Base-by-base conservation (phyloP, 1,140 invertebrate genomes). In the Apis cerana region DNA sequence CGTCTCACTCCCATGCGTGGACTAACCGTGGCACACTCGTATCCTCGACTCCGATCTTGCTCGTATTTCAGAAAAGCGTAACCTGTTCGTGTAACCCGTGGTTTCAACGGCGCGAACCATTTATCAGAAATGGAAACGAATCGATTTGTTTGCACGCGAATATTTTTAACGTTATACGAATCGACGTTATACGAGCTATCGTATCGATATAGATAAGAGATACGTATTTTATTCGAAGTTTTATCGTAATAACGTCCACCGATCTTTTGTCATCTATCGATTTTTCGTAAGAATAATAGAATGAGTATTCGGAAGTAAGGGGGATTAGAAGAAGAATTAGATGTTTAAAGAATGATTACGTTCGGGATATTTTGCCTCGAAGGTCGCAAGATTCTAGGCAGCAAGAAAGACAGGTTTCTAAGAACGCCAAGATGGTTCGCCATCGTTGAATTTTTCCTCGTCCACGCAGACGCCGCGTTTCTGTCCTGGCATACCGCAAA, bases 401-500 rank as follows among this genome's bases (percentile, higher is more conserved):
- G 48, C 9, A 27, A n/a, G 56, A n/a, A 43, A 23, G 19, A 21
- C 12, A 56, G 33, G 23, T 43, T 52, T 76, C 58, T 54, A 21
- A 54, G 58, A 83, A 65, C 48, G 58, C 19, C 54, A 21, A 27
- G 72, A n/a, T 52, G 48, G 59, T 75, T 68, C 58, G 71, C 61
- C 64, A 33, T 59, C 75, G 43, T 59, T 17, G 52, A 13, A 56
- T 78, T 67, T 65, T 80, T 68, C 23, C 13, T 19, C 15, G 21
- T 4, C 23, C 21, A 21, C 59, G 33, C 23, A n/a, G 17, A 7
- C 48, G 48, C 2, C n/a, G 50, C 13, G 12, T 74, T 62, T 59
- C 65, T 43, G 58, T 52, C 59, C 21, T 27, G 65, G 86, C 74
- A 59, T 64, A 59, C 80, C 59, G 33, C 59, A 17, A 62, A 33